phyloP scores from a whole-genome alignment of 2,888 invertebrate species.

The Tineola bisselliella region DNA sequence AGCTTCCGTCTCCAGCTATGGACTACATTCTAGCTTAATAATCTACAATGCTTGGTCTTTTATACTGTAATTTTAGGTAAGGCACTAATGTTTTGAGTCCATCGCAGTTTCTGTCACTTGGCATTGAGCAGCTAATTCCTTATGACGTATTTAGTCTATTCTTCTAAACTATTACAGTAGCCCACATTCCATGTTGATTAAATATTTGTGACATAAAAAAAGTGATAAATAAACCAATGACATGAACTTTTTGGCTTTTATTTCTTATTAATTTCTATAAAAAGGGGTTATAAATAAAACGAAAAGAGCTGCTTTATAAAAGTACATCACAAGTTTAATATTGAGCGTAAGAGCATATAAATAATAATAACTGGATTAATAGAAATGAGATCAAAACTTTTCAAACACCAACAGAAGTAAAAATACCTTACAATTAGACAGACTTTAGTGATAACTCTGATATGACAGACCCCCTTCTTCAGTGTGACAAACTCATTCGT shows the following conservation, averaged over 20 bases:
- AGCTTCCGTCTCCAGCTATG: no score
- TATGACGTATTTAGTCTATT: no score
- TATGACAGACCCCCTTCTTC: no score
- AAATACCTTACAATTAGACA: not conserved
- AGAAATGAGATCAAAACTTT: constrained; percentile 4
- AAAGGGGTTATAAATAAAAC: not conserved
- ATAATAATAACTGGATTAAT: not conserved
- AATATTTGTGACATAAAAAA: not conserved
- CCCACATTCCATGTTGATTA: not conserved
- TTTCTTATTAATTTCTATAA: no score
- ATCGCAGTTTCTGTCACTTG: no score
- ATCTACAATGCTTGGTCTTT: no score
- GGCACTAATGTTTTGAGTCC: no score
- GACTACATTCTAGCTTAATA: no score
- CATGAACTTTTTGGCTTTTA: not conserved
- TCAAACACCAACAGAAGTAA: not conserved
- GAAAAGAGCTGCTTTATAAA: not conserved
- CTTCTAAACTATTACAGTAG: no score
- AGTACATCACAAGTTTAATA: constrained; percentile 1
- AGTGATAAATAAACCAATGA: constrained; percentile 8
- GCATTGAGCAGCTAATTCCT: no score
- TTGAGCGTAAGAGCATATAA: not conserved
- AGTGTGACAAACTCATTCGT: no score
- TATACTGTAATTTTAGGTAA: no score
- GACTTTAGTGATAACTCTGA: not conserved